Evolutionary conservation across 2,888 invertebrate genomes (phyloP).

Genomic region (Lomographa bimaculata): DNA sequence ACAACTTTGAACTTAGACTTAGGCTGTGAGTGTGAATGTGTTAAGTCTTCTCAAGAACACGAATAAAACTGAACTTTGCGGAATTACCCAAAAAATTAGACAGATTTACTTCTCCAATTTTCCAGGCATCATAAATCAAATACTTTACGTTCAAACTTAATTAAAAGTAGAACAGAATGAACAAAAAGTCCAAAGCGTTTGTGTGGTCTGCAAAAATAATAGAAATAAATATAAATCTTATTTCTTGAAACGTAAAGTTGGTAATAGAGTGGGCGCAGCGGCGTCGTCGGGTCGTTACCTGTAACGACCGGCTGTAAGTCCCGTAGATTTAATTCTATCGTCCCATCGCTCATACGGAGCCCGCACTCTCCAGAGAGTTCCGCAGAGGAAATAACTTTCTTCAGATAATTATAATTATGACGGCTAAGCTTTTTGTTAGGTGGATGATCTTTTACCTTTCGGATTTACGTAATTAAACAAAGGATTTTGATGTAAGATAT

Average conservation of each 20-base stretch:
- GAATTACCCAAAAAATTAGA: no score
- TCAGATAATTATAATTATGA: no score
- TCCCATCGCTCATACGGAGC: constrained; percentile 47
- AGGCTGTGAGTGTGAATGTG: no score
- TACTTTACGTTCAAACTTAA: constrained; percentile 32
- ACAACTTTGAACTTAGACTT: no score
- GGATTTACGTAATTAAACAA: no score
- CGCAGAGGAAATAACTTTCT: not conserved
- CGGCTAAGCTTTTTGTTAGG: not conserved
- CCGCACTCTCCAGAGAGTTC: constrained; percentile 1
- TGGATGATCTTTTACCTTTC: no score
- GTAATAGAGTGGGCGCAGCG: constrained; percentile 34
- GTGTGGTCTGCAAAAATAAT: constrained; percentile 16
- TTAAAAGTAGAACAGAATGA: constrained; percentile 33
- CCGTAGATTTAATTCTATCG: constrained; percentile 55
- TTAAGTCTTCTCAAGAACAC: no score
- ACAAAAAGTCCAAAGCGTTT: constrained; percentile 32
- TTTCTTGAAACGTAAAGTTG: constrained; percentile 26
- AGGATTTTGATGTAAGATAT: no score
- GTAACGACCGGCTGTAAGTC: constrained; percentile 55
- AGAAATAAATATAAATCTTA: constrained; percentile 30
- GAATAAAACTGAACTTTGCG: no score
- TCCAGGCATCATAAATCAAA: constrained; percentile 18
- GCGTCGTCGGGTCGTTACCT: constrained; percentile 56
- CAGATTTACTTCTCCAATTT: no score